Percentiles rank a stretch among this genome's conserved stretches.
phyloP scores from a whole-genome alignment of 2,888 invertebrate genomes.

The Clitarchus hookeri region DNA sequence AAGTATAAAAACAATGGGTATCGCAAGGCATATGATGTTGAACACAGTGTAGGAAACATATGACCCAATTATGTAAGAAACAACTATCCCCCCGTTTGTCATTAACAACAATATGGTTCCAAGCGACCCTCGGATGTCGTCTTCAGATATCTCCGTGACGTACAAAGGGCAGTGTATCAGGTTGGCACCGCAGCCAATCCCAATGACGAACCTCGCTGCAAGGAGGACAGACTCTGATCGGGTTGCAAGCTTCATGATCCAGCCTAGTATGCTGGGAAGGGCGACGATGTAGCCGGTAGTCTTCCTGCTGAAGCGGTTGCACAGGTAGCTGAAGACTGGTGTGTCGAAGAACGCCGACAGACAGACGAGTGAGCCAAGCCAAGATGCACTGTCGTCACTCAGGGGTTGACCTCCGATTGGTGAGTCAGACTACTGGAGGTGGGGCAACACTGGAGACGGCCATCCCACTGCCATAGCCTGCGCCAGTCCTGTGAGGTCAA shows the following conservation, averaged over 20 bases:
- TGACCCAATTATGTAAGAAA: slow-evolving; percentile 59
- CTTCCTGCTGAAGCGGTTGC: slow-evolving; percentile 61
- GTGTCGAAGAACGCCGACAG: slow-evolving; percentile 60
- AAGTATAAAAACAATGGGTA: slow-evolving; percentile 57
- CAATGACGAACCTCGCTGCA: slow-evolving; percentile 61
- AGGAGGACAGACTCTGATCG: slow-evolving; percentile 56
- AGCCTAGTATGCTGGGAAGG: slow-evolving; percentile 62
- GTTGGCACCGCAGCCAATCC: slow-evolving; percentile 60
- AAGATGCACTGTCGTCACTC: slow-evolving; percentile 57
- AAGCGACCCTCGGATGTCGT: slow-evolving; percentile 59
- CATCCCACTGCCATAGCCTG: slow-evolving; percentile 64
- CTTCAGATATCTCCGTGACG: slow-evolving; percentile 66
- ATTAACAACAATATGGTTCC: slow-evolving; percentile 62
- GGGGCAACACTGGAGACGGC: slow-evolving; percentile 61
- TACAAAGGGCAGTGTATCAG: slow-evolving; percentile 64
- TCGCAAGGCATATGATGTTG: slow-evolving; percentile 58
- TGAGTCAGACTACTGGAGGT: slow-evolving; percentile 54
- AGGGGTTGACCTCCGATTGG: slow-evolving; percentile 57
- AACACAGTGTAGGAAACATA: slow-evolving; percentile 57
- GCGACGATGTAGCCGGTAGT: slow-evolving; percentile 58
- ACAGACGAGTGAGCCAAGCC: slow-evolving; percentile 62
- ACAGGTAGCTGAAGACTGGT: slow-evolving; percentile 55
- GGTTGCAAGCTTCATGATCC: slow-evolving; percentile 61
- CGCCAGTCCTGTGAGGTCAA: slow-evolving; percentile 60
- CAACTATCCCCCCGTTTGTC: slow-evolving; percentile 57